Evolutionary conservation across 1,140 invertebrate genomes (phyloP).

Genomic region (Drosophila orosa): DNA sequence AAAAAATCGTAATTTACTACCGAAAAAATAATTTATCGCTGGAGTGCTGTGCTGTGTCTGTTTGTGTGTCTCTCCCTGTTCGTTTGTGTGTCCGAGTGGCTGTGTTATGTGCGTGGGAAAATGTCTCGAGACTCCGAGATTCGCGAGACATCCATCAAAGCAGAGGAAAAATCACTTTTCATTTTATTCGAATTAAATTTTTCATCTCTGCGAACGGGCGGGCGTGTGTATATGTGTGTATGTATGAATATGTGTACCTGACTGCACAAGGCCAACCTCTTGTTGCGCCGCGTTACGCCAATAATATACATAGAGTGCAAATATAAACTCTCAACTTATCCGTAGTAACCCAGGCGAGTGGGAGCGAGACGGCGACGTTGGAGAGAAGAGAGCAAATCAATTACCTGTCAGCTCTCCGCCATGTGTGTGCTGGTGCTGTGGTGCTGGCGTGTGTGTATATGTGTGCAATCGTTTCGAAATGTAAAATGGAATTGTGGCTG

Average conservation of each 20-base stretch:
- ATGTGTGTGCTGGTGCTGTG: constrained; percentile 16
- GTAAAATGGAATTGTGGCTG: constrained; percentile 39
- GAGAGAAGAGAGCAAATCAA: constrained; percentile 44
- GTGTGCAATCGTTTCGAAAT: constrained; percentile 32
- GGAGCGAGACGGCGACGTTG: constrained; percentile 4
- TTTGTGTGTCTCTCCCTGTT: constrained; percentile 3
- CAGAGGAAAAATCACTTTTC: constrained; percentile 42
- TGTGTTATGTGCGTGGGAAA: constrained; percentile 37
- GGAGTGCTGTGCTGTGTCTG: constrained; percentile 8
- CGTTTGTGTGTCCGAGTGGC: constrained; percentile 16
- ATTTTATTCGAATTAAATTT: constrained; percentile 43
- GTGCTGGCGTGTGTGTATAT: constrained; percentile 2
- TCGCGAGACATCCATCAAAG: constrained; percentile 30
- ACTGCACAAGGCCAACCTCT: constrained; percentile 74
- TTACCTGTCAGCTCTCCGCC: constrained; percentile 40
- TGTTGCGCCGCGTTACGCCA: constrained; percentile 69
- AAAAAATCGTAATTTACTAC: constrained; percentile 40
- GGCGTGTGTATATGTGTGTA: constrained; percentile 23
- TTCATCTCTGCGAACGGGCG: constrained; percentile 17
- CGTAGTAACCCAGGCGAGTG: constrained; percentile 25
- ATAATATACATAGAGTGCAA: constrained; percentile 51
- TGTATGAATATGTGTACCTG: constrained; percentile 51
- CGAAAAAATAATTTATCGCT: constrained; percentile 31
- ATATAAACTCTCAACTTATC: constrained; percentile 54
- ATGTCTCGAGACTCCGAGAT: constrained; percentile 28